Conservation (phyloP, 2,113 vertebrate species). For the Malaclemys terrapin region DNA sequence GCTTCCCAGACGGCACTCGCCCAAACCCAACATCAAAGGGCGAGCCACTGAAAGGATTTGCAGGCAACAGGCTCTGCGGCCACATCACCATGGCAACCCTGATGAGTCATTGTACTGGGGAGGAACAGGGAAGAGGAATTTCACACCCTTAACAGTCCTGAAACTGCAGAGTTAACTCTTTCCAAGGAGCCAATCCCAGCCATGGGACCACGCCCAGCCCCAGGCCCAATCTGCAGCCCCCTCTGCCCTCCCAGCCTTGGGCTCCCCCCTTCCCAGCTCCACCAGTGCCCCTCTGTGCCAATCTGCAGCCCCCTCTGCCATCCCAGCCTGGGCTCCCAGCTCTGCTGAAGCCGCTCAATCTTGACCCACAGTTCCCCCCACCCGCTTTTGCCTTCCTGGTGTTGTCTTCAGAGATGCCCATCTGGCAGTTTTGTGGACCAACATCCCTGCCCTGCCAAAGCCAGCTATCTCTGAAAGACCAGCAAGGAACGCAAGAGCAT, state of each 20-base stretch:
- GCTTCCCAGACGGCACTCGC: too few species aligned
- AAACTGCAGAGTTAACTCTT: neutral
- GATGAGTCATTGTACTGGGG: neutral
- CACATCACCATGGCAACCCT: neutral
- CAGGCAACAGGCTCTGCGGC: neutral
- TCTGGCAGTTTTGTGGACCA: neutral
- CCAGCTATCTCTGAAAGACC: neutral
- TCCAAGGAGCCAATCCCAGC: neutral
- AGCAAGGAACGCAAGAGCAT: neutral
- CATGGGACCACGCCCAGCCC: neutral
- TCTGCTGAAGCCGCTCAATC: neutral
- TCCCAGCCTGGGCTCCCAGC: neutral
- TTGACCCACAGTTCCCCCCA: neutral
- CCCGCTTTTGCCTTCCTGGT: neutral
- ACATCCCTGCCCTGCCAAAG: neutral
- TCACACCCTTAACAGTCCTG: too few species aligned
- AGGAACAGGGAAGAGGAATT: neutral
- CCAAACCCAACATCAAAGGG: neutral
- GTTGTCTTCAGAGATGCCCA: neutral
- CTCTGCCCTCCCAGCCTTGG: too few species aligned
- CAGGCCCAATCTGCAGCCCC: too few species aligned
- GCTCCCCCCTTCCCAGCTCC: neutral
- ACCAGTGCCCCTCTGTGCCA: neutral
- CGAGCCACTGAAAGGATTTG: neutral
- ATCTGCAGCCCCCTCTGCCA: neutral